phyloP scores from a whole-genome alignment of 1,140 invertebrate genomes.

The Portunus trituberculatus region DNA sequence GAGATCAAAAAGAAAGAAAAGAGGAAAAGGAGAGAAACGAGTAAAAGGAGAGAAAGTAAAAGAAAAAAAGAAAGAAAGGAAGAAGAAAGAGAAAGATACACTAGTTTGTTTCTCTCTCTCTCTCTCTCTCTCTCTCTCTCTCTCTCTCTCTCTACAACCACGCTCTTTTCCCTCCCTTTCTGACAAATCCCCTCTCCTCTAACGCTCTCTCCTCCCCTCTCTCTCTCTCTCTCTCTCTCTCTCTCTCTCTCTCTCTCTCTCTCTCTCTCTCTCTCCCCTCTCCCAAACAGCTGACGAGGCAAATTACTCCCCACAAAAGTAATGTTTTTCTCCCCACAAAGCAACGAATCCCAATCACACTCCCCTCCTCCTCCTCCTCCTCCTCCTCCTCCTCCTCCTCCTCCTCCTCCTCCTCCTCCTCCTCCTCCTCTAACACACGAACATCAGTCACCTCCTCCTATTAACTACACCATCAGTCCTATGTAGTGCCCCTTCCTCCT shows the following conservation, averaged over 20 bases:
- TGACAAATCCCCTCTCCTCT: background rate
- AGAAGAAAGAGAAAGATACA: background rate
- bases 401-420: background rate
- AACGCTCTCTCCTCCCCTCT: background rate
- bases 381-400: background rate
- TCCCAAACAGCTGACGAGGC: background rate
- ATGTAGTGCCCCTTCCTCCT: background rate
- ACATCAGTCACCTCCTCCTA: background rate
- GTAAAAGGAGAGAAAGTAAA: background rate
- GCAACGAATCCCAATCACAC: background rate
- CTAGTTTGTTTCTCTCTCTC: constrained; percentile 35
- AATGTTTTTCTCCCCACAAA: background rate
- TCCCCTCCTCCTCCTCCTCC: background rate
- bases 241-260: background rate
- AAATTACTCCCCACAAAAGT: background rate
- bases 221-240: no score
- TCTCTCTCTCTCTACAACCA: background rate
- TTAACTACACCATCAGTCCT: background rate
- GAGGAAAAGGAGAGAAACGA: background rate
- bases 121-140: constrained; percentile 12
- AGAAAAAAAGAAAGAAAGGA: background rate
- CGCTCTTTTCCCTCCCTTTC: background rate
- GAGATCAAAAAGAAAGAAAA: background rate
- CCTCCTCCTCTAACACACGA: background rate
- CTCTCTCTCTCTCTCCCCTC: background rate